Conservation (phyloP, 2,113 vertebrate species). For the Brachionichthys hirsutus region DNA sequence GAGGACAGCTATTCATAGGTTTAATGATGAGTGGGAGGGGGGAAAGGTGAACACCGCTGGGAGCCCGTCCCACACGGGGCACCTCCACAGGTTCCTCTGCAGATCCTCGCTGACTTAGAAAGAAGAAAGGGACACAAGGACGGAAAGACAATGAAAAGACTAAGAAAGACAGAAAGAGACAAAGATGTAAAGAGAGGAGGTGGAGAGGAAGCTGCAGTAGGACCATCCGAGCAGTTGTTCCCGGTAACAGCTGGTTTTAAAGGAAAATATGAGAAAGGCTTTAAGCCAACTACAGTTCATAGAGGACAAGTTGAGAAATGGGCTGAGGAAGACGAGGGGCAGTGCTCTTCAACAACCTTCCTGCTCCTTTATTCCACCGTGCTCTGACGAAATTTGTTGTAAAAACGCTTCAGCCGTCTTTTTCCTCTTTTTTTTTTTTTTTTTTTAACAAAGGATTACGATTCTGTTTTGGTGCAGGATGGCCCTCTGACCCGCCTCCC, state of each 20-base stretch:
- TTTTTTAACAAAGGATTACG: constrained; percentile 4
- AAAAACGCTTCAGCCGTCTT: constrained; percentile 45
- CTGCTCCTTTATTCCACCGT: constrained; percentile 23
- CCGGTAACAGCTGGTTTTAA: neutral
- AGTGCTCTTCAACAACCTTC: constrained; percentile 6
- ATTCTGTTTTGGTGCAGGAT: constrained; percentile 15
- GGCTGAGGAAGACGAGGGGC: constrained; percentile 19
- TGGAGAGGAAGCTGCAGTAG: neutral
- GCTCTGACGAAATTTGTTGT: constrained; percentile 59
- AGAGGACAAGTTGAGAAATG: constrained; percentile 1
- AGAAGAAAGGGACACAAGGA: too few species aligned
- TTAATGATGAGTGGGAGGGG: constrained; percentile 53
- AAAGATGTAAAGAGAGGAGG: neutral
- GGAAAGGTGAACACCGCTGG: constrained; percentile 37
- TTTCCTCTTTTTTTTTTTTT: constrained; percentile 12
- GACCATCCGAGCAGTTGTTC: neutral
- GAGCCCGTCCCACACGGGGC: constrained; percentile 21
- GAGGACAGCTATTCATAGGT: constrained; percentile 61
- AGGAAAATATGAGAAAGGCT: constrained; percentile 24
- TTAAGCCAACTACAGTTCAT: constrained; percentile 4
- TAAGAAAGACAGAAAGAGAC: neutral
- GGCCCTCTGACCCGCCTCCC: neutral
- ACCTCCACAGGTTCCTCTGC: constrained; percentile 20
- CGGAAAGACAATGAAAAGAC: neutral
- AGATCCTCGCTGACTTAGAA: neutral